phyloP scores from a whole-genome alignment of 2,888 invertebrate genomes.

The Drosophila percnosoma region DNA sequence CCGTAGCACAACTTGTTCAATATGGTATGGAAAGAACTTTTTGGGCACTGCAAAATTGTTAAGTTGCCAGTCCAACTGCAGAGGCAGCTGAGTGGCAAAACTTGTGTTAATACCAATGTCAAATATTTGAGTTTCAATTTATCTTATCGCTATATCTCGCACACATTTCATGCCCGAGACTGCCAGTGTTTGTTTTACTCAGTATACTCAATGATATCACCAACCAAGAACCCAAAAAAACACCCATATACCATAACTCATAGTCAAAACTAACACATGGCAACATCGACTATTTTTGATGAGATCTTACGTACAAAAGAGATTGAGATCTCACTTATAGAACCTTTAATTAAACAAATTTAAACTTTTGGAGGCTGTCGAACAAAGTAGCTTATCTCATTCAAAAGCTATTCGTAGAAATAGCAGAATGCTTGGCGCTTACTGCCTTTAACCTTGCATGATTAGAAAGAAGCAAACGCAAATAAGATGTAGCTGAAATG shows the following conservation, averaged over 20 bases:
- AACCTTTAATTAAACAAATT: slow-evolving; percentile 52
- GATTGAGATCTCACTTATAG: background rate
- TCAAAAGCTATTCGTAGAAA: slow-evolving; percentile 53
- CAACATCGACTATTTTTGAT: slow-evolving; percentile 5
- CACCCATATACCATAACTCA: slow-evolving; percentile 18
- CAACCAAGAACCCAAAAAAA: background rate
- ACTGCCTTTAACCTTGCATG: slow-evolving; percentile 51
- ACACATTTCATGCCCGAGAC: slow-evolving; percentile 27
- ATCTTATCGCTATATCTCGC: slow-evolving; percentile 71
- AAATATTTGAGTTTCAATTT: slow-evolving; percentile 77
- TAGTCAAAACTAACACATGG: background rate
- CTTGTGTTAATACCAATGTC: slow-evolving; percentile 74
- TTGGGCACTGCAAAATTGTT: slow-evolving; percentile 1
- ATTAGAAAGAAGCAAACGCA: slow-evolving; percentile 13
- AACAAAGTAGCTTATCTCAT: slow-evolving; percentile 64
- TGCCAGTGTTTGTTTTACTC: slow-evolving; percentile 45
- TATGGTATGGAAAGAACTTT: slow-evolving; percentile 4
- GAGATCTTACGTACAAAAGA: background rate
- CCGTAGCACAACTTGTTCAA: background rate
- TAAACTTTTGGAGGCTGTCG: slow-evolving; percentile 23
- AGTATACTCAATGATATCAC: slow-evolving; percentile 65
- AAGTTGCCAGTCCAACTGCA: slow-evolving; percentile 8
- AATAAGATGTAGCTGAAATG: slow-evolving; percentile 29
- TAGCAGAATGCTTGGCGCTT: slow-evolving; percentile 36
- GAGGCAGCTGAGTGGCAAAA: slow-evolving; percentile 66